phyloP scores from a whole-genome alignment of 2,113 vertebrate genomes.

The Empidonax alnorum region DNA sequence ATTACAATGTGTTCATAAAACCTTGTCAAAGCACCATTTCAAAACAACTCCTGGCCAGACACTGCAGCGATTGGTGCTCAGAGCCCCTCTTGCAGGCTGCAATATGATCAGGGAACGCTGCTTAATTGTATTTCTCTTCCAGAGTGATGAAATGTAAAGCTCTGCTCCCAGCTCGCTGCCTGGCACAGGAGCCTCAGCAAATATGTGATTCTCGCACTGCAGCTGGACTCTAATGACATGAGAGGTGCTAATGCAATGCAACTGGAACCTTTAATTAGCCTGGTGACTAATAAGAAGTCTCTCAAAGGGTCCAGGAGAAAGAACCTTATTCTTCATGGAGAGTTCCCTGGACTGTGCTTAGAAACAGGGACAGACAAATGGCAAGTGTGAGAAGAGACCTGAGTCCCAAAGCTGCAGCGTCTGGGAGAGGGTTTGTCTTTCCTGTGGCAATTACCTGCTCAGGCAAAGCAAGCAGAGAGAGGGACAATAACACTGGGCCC shows the following conservation, averaged over 20 bases:
- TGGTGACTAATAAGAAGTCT: slow-evolving; percentile 54
- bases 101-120: slow-evolving; percentile 28
- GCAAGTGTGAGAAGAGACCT: not conserved
- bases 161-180: not conserved
- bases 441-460: not conserved
- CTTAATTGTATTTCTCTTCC: slow-evolving; percentile 52
- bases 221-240: slow-evolving; percentile 62
- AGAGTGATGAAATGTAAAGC: slow-evolving; percentile 60
- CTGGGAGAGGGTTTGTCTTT: not conserved
- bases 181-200: slow-evolving; percentile 52
- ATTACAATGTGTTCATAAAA: slow-evolving; percentile 23
- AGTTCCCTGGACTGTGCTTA: not conserved
- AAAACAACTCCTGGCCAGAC: not conserved
- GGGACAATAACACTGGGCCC: not conserved
- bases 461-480: not conserved
- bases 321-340: not conserved
- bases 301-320: slow-evolving; percentile 46
- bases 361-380: slow-evolving; percentile 18
- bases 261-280: slow-evolving; percentile 67
- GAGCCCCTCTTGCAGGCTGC: slow-evolving; percentile 21
- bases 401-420: not conserved
- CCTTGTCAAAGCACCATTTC: slow-evolving; percentile 9
- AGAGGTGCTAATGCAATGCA: slow-evolving; percentile 67
- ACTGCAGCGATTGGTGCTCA: not conserved
- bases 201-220: slow-evolving; percentile 54